Percentiles rank a stretch among this genome's conserved stretches.
These are phyloP conservation scores for Scaptomyza cyrtandrae DNA, from an alignment of 2,888 invertebrate species.

Conservation along the genomic window DNA sequence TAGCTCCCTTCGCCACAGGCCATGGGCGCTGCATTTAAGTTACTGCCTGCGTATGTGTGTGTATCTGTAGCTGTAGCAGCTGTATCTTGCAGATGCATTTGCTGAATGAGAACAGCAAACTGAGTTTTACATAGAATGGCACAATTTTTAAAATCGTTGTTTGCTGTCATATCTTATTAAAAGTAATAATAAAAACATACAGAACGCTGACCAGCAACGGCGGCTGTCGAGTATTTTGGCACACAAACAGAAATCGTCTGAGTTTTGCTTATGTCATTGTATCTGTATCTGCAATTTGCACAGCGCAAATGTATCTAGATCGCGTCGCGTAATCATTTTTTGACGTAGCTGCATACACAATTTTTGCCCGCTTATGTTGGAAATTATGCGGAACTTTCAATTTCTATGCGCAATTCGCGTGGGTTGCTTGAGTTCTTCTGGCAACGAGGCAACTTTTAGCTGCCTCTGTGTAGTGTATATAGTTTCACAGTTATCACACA, in stretches of 20 bases:
- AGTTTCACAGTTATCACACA: conserved; percentile 63
- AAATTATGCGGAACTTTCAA: conserved; percentile 68
- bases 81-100: conserved; percentile 74
- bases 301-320: conserved; percentile 65
- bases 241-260: conserved; percentile 54
- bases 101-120: conserved; percentile 37
- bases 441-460: conserved; percentile 1
- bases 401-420: conserved; percentile 64
- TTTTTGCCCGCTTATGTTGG: conserved; percentile 31
- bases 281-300: conserved; percentile 30
- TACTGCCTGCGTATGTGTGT: conserved; percentile 17
- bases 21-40: conserved; percentile 29
- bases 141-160: conserved; percentile 32
- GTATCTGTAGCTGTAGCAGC: conserved; percentile 38
- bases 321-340: conserved; percentile 70
- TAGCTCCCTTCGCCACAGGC: conserved; percentile 19
- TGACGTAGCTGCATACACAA: conserved; percentile 8
- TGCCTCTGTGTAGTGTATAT: conserved; percentile 22
- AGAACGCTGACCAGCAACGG: conserved; percentile 25
- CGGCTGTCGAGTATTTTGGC: conserved; percentile 2
- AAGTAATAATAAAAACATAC: conserved; percentile 55
- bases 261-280: conserved; percentile 38
- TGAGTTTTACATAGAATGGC: conserved; percentile 31
- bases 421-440: conserved; percentile 57
- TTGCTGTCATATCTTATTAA: conserved; percentile 63